Base-by-base conservation (phyloP, 2,113 vertebrate genomes). In the Manacus vitellinus region DNA sequence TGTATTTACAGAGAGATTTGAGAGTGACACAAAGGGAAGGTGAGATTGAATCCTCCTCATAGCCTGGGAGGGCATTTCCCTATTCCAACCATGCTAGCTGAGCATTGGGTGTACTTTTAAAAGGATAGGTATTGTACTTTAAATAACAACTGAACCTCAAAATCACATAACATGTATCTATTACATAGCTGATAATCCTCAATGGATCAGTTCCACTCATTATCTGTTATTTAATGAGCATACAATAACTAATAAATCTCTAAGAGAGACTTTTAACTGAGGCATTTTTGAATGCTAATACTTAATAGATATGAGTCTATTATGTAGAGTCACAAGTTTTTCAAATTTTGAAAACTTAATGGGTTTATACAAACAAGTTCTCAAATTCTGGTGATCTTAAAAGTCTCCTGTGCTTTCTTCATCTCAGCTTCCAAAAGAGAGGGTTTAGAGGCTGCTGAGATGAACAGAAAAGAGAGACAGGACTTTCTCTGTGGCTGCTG, bases 211-310 rank as follows among this genome's bases (percentile, higher is more conserved):
- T 51, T 94, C 86, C 72, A 85, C 81, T 94, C 74, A 97, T 96
- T 78, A 88, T 68, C 88, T 95, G 92, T 62, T 81, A 96, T 88
- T 97, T 96, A 95, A 96, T 88, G 95, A 97, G 88, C 41, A 91
- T 86, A 87, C 39, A 96, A 95, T 95, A 96, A 96, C 79, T 80
- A 95, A 76, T 12, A 94, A 94, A 96, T 94, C 84, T 92, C 85
- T 55, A 90, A 86, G 55, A 85, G 33, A 91, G 33, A 89, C 28
- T 71, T 87, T 68, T 80, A 90, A 58, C 71, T 83, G 85, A 84
- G 85, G 62, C 59, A 80, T 31, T 85, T 63, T 58, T 74, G 19
- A 72, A 49, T 59, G 72, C 28, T 81, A 94, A 86, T 88, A 78
- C 88, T 95, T 85, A 94, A 89, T 37, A 81, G n/a, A 41, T 39